phyloP scores from a whole-genome alignment of 1,140 invertebrate species.

The Pseudomyrmex flavicornis region DNA sequence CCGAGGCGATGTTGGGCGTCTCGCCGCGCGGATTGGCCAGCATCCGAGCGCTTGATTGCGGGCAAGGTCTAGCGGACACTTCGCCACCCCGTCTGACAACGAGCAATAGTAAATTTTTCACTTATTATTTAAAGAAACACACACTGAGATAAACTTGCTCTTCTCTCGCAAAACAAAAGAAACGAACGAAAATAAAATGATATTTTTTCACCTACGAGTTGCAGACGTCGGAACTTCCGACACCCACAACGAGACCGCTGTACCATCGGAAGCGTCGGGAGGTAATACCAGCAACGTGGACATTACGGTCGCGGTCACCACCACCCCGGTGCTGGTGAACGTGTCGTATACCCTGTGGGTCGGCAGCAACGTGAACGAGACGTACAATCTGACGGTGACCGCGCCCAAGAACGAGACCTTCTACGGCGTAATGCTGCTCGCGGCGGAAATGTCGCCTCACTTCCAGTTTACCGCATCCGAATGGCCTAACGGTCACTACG shows the following conservation, averaged over 20 bases:
- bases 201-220: conserved; percentile 62
- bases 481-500: conserved; percentile 96
- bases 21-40: conserved; percentile 88
- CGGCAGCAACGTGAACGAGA: conserved; percentile 92
- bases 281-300: conserved; percentile 66
- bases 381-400: conserved; percentile 89
- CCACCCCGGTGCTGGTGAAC: conserved; percentile 85
- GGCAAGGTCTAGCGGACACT: conserved; percentile 83
- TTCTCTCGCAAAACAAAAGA: background rate
- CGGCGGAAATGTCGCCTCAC: conserved; percentile 90
- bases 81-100: conserved; percentile 76
- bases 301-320: conserved; percentile 31
- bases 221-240: conserved; percentile 69
- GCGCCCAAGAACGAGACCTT: conserved; percentile 92
- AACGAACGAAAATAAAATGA: background rate
- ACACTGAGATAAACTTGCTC: too few species aligned
- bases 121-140: background rate
- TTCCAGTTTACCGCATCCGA: conserved; percentile 91
- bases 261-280: conserved; percentile 57
- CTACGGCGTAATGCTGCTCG: conserved; percentile 93
- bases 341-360: conserved; percentile 95
- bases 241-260: conserved; percentile 73
- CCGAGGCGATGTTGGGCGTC: conserved; percentile 91
- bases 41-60: conserved; percentile 89
- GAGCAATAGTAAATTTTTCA: conserved; percentile 72